Conservation (phyloP, 2,797 vertebrate genomes). For the Diceros bicornis region DNA sequence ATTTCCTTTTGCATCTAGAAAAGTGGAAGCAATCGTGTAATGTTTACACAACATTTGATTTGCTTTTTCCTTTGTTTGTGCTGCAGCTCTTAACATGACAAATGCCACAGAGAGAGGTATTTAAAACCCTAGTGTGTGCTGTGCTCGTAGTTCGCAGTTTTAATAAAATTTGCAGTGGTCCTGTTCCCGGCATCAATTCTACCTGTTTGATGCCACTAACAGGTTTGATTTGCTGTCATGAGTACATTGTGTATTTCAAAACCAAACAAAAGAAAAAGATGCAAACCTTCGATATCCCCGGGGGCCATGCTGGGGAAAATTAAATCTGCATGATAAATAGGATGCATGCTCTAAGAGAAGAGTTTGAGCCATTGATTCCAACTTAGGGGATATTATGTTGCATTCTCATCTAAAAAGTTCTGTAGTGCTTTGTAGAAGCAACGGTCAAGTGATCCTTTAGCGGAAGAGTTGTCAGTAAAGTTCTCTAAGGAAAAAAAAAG, state of each 20-base stretch:
- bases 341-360: constrained; percentile 76
- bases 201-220: constrained; percentile 78
- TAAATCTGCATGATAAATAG: constrained; percentile 75
- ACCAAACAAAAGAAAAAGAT: constrained; percentile 44
- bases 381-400: background rate
- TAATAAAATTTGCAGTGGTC: constrained; percentile 77
- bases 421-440: background rate
- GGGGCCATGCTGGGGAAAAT: background rate
- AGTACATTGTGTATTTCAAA: constrained; percentile 66
- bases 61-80: constrained; percentile 78
- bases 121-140: constrained; percentile 79
- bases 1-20: constrained; percentile 57
- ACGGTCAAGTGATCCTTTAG: background rate
- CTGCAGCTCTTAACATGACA: constrained; percentile 85
- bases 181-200: constrained; percentile 65
- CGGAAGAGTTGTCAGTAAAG: background rate
- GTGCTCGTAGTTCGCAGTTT: constrained; percentile 75
- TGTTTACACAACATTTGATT: constrained; percentile 67
- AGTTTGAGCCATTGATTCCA: constrained; percentile 10
- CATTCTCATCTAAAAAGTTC: background rate
- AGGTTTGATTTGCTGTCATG: constrained; percentile 69
- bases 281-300: background rate
- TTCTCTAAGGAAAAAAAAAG: background rate
- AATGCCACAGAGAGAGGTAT: constrained; percentile 85
- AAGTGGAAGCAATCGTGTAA: constrained; percentile 35